phyloP scores from a whole-genome alignment of 92 coral and sea anemone species.

The Phenganax subtilis region DNA sequence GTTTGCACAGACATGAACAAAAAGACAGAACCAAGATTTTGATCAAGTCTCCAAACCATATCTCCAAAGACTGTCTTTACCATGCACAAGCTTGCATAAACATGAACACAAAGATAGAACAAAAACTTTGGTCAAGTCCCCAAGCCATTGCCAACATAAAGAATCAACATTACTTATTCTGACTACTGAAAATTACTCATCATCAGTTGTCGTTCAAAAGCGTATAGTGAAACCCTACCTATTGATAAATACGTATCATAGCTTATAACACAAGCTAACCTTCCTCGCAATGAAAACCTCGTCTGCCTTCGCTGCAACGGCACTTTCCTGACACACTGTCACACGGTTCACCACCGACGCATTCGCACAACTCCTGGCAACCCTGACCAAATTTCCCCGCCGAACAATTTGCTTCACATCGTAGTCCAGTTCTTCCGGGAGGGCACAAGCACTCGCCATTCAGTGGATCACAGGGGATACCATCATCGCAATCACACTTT shows the following conservation, averaged over 20 bases:
- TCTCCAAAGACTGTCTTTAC: no score
- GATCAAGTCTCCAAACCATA: no score
- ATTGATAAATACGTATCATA: no score
- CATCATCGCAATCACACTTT: conserved; percentile 59
- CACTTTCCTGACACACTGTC: conserved; percentile 58
- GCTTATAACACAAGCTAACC: conserved; percentile 30
- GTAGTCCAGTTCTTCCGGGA: conserved; percentile 60
- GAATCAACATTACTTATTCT: not conserved
- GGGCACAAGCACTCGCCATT: conserved; percentile 70
- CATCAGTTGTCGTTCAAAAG: not conserved
- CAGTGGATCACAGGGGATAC: conserved; percentile 62
- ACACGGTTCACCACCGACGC: conserved; percentile 60
- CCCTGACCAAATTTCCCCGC: conserved; percentile 51
- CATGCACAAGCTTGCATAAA: no score
- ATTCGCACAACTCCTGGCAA: conserved; percentile 50
- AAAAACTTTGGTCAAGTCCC: no score
- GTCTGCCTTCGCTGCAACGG: conserved; percentile 52
- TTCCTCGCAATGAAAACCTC: conserved; percentile 58
- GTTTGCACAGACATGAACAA: no score
- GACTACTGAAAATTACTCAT: not conserved
- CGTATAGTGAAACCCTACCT: not conserved
- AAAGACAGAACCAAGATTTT: no score
- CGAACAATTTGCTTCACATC: conserved; percentile 58
- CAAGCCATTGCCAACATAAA: no score
- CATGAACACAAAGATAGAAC: no score